Percentiles rank a stretch among this genome's conserved stretches.
These are phyloP conservation scores for Romanomermis culicivorax DNA, from an alignment of 2,888 invertebrate species.

Conservation along the genomic window DNA sequence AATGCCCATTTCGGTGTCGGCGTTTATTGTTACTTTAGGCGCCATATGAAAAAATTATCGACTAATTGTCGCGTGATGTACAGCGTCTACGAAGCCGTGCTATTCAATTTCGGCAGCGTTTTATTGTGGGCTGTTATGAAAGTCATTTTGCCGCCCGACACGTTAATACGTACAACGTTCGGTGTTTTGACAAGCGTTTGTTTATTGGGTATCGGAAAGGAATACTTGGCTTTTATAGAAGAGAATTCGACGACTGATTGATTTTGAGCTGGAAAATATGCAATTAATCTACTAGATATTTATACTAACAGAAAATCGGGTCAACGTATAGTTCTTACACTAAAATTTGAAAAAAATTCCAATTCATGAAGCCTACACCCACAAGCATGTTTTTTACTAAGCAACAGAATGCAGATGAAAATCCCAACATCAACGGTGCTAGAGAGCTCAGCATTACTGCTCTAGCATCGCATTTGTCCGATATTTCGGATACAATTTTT, in stretches of 20 bases:
- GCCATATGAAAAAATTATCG: conserved; percentile 40
- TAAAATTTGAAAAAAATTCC: too few relatives aligned
- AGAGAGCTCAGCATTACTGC: too few relatives aligned
- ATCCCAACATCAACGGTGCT: too few relatives aligned
- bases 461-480: too few relatives aligned
- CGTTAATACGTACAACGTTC: conserved; percentile 43
- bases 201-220: conserved; percentile 42
- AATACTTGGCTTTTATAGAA: conserved; percentile 45
- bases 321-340: too few relatives aligned
- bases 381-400: too few relatives aligned
- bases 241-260: not conserved
- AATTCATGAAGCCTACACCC: too few relatives aligned
- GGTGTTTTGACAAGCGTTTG: conserved; percentile 49
- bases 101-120: conserved; percentile 72
- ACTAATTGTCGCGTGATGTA: conserved; percentile 6
- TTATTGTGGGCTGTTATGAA: conserved; percentile 66
- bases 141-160: conserved; percentile 50
- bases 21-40: conserved; percentile 56
- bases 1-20: conserved; percentile 60
- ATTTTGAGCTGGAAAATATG: too few relatives aligned
- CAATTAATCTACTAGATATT: too few relatives aligned
- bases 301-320: too few relatives aligned
- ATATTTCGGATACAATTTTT: too few relatives aligned
- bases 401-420: too few relatives aligned
- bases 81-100: conserved; percentile 28